Percentiles rank a stretch among this genome's conserved stretches.
Conservation (phyloP, 2,888 invertebrate species). For the Archips crataeganus region DNA sequence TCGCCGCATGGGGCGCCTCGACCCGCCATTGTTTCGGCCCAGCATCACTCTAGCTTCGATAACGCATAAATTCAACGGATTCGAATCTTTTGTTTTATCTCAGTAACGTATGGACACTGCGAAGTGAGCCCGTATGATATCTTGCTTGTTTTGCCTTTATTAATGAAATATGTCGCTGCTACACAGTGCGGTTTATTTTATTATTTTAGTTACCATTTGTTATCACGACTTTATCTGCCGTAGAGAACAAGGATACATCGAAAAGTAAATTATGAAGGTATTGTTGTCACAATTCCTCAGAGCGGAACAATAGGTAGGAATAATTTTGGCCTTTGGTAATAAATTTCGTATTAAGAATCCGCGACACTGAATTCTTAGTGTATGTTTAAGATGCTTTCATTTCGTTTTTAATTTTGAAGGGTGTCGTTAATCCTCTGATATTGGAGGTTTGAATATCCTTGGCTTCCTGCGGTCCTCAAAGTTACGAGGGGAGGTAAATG, state of each 20-base stretch:
- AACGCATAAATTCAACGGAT: constrained; percentile 82
- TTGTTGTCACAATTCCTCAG: constrained; percentile 79
- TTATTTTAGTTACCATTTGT: constrained; percentile 86
- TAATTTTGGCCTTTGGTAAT: constrained; percentile 76
- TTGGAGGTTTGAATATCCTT: constrained; percentile 72
- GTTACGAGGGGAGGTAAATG: constrained; percentile 70
- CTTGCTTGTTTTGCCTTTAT: constrained; percentile 83
- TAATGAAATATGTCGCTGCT: constrained; percentile 85
- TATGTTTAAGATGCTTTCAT: constrained; percentile 53
- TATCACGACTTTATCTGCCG: constrained; percentile 85
- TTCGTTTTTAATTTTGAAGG: constrained; percentile 76
- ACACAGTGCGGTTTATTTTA: constrained; percentile 77
- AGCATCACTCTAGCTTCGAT: constrained; percentile 79
- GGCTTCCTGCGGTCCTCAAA: constrained; percentile 59
- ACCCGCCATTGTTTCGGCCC: constrained; percentile 78
- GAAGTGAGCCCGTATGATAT: constrained; percentile 84
- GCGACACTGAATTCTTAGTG: constrained; percentile 51
- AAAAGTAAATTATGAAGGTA: constrained; percentile 84
- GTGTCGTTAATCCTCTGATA: constrained; percentile 80
- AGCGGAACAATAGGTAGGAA: constrained; percentile 78
- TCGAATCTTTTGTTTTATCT: constrained; percentile 85
- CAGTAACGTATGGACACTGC: constrained; percentile 85
- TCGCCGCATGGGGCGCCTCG: constrained; percentile 85
- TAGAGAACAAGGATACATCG: constrained; percentile 78
- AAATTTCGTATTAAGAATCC: constrained; percentile 78